Base-by-base conservation (phyloP, 2,888 invertebrate genomes). In the Smittia sp. region DNA sequence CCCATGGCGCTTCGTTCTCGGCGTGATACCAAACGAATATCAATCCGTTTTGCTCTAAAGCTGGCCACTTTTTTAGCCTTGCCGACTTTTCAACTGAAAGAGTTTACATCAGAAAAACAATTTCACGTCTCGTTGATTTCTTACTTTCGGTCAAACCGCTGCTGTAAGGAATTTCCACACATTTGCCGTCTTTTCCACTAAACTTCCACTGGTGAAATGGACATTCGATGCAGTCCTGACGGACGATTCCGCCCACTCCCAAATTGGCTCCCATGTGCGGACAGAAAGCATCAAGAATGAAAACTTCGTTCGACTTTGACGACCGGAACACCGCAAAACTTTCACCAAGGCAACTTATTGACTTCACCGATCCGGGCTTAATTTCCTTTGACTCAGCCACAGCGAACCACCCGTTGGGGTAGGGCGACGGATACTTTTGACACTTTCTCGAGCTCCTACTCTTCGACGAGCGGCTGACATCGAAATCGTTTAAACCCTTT, bases 181-280 rank as follows among this genome's bases (percentile, higher is more conserved):
- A 93, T 38, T 83, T 82, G 0, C 96, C 96, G 75, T 89, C 87
- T n/a, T 81, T 80, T 0, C 90, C 92, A 2, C 87, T 85, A 79
- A 96, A 96, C 72, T 85, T 82, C 96, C 96, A 96, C 73, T 89
- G 89, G 78, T 96, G 96, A 81, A 96, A 96, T 0, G 95, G 95
- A 77, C 96, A 96, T 78, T 91, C 89, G 7, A 96, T 86, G 77
- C 92, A 92, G 78, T 91, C 88, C 0, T 90, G 92, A 39, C 84
- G 81, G 0, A 94, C 92, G 0, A 85, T 86, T 0, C 94, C 94
- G 0, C 93, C 94, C 0, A 90, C 85, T 0, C 88, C 93, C 78
- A 96, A 82, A 79, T 95, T 93, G 0, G 96, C 95, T 0, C 96
- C 96, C 76, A 96, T 83, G 79, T 96, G 96, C 0, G 95, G 94